phyloP scores from a whole-genome alignment of 1,140 invertebrate genomes.

The Micrasema minimum region DNA sequence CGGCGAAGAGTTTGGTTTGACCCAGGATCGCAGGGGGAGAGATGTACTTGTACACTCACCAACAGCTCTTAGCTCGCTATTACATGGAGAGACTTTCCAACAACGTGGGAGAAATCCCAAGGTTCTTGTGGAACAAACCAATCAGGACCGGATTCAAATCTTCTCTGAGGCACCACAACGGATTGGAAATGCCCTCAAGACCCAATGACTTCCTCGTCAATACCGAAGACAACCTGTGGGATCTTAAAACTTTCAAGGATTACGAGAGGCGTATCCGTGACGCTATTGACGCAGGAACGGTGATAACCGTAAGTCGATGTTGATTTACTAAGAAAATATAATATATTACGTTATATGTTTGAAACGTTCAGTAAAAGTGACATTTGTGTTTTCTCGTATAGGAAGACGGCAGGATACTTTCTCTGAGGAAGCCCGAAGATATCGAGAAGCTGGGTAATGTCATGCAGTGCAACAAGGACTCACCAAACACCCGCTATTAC shows the following conservation, averaged over 20 bases:
- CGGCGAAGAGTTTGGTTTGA: conserved; percentile 65
- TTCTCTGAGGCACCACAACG: conserved; percentile 67
- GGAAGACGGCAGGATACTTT: conserved; percentile 61
- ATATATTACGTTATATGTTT: conserved; percentile 50
- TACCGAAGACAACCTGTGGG: conserved; percentile 59
- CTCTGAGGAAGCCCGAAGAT: conserved; percentile 67
- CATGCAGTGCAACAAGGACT: conserved; percentile 67
- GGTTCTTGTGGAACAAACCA: conserved; percentile 68
- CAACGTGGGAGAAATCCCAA: conserved; percentile 70
- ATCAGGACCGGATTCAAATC: conserved; percentile 71
- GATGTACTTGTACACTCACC: conserved; percentile 70
- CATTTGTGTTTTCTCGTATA: conserved; percentile 35
- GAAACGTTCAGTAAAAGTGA: conserved; percentile 58
- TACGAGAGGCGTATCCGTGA: conserved; percentile 67
- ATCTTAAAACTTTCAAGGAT: conserved; percentile 63
- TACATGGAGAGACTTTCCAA: conserved; percentile 75
- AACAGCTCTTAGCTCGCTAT: conserved; percentile 74
- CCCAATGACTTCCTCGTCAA: conserved; percentile 65
- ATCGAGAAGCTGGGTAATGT: conserved; percentile 68
- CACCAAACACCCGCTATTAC: conserved; percentile 61
- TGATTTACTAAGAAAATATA: conserved; percentile 56
- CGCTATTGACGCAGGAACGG: conserved; percentile 68
- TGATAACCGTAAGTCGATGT: conserved; percentile 53
- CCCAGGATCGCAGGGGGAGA: conserved; percentile 70
- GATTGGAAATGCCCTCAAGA: conserved; percentile 68